Evolutionary conservation across 2,888 invertebrate species (phyloP), one percentile per base, ranked within the genome.

Genomic region (Oasisia sp.): DNA sequence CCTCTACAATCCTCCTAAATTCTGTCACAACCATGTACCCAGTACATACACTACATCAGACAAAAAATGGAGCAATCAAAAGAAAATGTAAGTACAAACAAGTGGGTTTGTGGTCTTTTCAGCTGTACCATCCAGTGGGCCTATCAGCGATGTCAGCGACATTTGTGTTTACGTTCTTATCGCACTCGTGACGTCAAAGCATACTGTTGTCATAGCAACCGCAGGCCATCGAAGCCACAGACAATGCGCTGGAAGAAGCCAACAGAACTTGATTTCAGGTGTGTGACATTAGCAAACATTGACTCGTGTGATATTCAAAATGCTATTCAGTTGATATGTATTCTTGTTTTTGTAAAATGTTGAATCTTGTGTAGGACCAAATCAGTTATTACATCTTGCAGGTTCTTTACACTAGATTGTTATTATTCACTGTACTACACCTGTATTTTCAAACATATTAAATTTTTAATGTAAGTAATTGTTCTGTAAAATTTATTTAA

Each of bases 171-270:
- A 27, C 74, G 74, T 7, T 74, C 74, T 74, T 74, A 74, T 74
- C 27, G n/a, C 74, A 27, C 74, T 27, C 74, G n/a, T 74, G 74
- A n/a, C 27, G 27, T n/a, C 5, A 74, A n/a, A 74, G 14, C 74
- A 74, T 19, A 74, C 74, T 74, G 74, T 74, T 27, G 74, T 74
- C 74, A 4, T 74, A 27, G 74, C n/a, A 74, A 74, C 74, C 27
- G 92, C 93, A 32, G 91, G 50, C 32, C 50, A n/a, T 56, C 27
- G 50, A 91, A 91, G 56, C 44, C 91, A 56, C 56, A 50, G 91
- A 50, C 27, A 5, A 7, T 91, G 50, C 5, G 5, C 14, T 44
- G 32, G 38, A 32, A 91, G 32, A 38, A 50, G 50, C 91, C 91
- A 7, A 91, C 91, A 27, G 44, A 45, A 19, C 44, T 91, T 27